Evolutionary conservation across 2,888 invertebrate species (phyloP).

Genomic region (Mechanitis messenoides): DNA sequence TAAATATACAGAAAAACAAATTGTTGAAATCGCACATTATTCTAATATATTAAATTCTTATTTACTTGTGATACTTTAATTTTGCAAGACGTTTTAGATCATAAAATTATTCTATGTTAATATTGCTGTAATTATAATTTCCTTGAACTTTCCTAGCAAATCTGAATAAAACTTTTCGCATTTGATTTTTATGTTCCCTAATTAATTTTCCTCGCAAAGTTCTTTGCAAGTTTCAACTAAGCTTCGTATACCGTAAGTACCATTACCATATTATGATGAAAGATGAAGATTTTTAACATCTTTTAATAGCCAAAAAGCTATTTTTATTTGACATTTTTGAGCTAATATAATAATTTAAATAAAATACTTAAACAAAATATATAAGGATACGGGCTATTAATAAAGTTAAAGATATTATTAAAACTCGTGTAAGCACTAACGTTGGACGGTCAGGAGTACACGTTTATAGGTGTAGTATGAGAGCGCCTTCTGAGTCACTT

Average conservation of each 20-base stretch:
- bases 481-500: conserved; percentile 58
- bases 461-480: conserved; percentile 59
- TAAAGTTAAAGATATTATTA: neutral
- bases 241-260: neutral
- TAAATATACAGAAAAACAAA: too few relatives aligned
- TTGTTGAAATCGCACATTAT: too few relatives aligned
- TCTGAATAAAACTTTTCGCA: conserved; percentile 11
- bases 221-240: neutral
- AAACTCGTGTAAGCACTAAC: conserved; percentile 42
- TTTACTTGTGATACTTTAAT: neutral
- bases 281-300: neutral
- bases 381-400: too few relatives aligned
- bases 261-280: conserved; percentile 1
- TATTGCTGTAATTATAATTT: neutral
- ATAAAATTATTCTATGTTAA: too few relatives aligned
- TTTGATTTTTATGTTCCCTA: conserved; percentile 7
- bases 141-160: conserved; percentile 6
- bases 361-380: too few relatives aligned
- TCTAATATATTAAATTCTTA: too few relatives aligned
- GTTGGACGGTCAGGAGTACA: conserved; percentile 54
- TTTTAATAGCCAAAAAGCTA: too few relatives aligned
- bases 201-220: conserved; percentile 8
- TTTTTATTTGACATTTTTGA: too few relatives aligned
- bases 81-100: neutral
- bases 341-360: too few relatives aligned